Base-by-base conservation (phyloP, 1,140 invertebrate genomes). In the Propsilocerus akamusi region DNA sequence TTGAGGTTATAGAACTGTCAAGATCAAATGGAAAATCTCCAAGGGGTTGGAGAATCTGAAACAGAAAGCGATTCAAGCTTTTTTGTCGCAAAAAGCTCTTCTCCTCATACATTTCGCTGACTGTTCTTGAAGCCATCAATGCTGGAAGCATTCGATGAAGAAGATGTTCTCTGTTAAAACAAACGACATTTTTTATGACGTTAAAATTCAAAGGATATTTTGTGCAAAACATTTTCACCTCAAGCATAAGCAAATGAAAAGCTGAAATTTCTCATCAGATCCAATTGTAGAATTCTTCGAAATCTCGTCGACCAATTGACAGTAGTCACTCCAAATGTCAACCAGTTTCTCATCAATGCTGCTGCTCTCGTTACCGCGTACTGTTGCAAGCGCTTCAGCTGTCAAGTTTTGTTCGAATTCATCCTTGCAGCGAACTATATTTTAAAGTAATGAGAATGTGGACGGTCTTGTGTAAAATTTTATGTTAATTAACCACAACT, bases 201-300 rank as follows among this genome's bases (percentile, higher is more conserved):
- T n/a, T n/a, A n/a, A 47, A 30, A 25, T 17, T 51, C 25, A 30
- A 23, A 25, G 17, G 30, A 34, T 22, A 51, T 49, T 48, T 6
- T 8, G 0, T 28, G 23, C 32, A 25, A 23, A 10, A 11, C 8
- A 48, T 14, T 28, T 52, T 63, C 66, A 90, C 87, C 87, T 77
- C 50, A 87, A 75, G 60, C 84, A 83, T 7, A 98, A 74, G 64
- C 93, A 96, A 50, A 97, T 81, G 60, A 98, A 95, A 6, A 97
- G 73, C 63, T 98, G 94, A 64, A 98, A 97, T 70, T 96, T 95
- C 25, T 93, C 94, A 72, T 99, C 95, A 66, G 98, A 98, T 41
- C 96, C 96, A 10, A 97, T 70, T 11, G 84, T 79, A 51, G 84
- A 80, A 48, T 85, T 87, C 0, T 81, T 81, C 26, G 77, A 76